A percentile compares a stretch with the other conserved stretches of the same genome.
Evolutionary conservation across 2,888 invertebrate genomes (phyloP).

Genomic region (Agrilus mali): DNA sequence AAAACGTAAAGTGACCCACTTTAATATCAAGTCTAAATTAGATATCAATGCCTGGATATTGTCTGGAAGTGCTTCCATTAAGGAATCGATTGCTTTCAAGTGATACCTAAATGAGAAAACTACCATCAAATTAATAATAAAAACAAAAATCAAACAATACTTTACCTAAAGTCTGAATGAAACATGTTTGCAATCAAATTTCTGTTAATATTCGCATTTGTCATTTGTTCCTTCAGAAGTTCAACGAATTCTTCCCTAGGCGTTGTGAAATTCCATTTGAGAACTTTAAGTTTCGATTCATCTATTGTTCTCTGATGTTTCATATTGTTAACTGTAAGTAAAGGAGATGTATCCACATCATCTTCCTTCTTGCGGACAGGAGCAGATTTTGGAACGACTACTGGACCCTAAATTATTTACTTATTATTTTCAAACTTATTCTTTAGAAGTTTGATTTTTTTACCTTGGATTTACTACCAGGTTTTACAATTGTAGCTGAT

Average conservation of each 20-base stretch:
- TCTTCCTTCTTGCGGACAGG: slow-evolving; percentile 67
- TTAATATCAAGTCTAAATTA: slow-evolving; percentile 89
- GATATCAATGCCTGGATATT: slow-evolving; percentile 69
- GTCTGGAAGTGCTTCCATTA: slow-evolving; percentile 71
- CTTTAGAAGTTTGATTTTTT: background rate
- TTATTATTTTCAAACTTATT: background rate
- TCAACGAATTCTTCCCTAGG: slow-evolving; percentile 92
- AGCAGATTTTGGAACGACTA: slow-evolving; percentile 25
- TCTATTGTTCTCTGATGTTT: slow-evolving; percentile 91
- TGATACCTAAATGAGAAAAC: slow-evolving; percentile 57
- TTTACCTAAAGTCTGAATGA: slow-evolving; percentile 76
- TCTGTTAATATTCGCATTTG: slow-evolving; percentile 74
- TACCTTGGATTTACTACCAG: slow-evolving; percentile 44
- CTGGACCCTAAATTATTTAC: background rate
- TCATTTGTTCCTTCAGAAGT: slow-evolving; percentile 83
- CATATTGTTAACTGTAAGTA: slow-evolving; percentile 68
- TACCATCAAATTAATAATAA: background rate
- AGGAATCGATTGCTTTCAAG: slow-evolving; percentile 84
- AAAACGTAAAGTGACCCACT: slow-evolving; percentile 93
- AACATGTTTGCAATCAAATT: slow-evolving; percentile 84
- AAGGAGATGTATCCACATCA: slow-evolving; percentile 67
- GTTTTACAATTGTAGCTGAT: slow-evolving; percentile 37
- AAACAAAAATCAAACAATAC: background rate
- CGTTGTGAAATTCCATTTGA: slow-evolving; percentile 92
- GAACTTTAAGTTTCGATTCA: slow-evolving; percentile 81